phyloP scores from a whole-genome alignment of 2,888 invertebrate species.

The Tinea trinotella region DNA sequence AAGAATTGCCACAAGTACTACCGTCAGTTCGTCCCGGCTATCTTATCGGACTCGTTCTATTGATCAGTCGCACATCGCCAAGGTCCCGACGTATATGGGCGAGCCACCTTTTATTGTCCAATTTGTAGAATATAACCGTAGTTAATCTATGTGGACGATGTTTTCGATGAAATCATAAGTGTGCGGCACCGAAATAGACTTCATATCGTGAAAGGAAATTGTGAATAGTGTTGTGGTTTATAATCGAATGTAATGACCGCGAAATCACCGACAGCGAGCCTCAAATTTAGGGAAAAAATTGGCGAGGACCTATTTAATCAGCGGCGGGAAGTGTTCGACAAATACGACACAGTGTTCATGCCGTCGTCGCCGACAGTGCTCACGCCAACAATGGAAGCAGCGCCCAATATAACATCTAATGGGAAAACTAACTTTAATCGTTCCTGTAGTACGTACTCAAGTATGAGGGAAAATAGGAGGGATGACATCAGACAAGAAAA shows the following conservation, averaged over 20 bases:
- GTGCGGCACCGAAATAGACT: conserved; percentile 59
- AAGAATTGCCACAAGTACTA: conserved; percentile 55
- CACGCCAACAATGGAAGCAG: conserved; percentile 40
- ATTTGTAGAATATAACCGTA: conserved; percentile 30
- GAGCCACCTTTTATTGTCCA: conserved; percentile 63
- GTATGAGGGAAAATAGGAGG: conserved; percentile 57
- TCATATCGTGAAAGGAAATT: conserved; percentile 51
- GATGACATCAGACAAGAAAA: conserved; percentile 40
- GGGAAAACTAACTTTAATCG: conserved; percentile 64
- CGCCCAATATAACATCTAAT: conserved; percentile 58
- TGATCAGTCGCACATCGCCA: conserved; percentile 66
- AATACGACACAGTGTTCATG: conserved; percentile 64
- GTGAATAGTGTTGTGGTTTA: conserved; percentile 68
- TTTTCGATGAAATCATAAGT: conserved; percentile 68
- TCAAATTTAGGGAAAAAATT: conserved; percentile 65
- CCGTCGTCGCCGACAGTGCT: conserved; percentile 49
- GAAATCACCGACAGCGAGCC: conserved; percentile 63
- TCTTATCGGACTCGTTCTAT: conserved; percentile 66
- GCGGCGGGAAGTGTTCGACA: conserved; percentile 66
- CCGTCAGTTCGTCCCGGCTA: conserved; percentile 35
- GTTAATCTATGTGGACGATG: conserved; percentile 33
- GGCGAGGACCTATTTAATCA: conserved; percentile 65
- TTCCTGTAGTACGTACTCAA: conserved; percentile 58
- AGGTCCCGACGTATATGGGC: conserved; percentile 61
- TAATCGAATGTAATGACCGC: conserved; percentile 66